Percentiles rank a stretch among this genome's conserved stretches.
phyloP scores from a whole-genome alignment of 2,113 vertebrate genomes.

The Salvelinus alpinus region DNA sequence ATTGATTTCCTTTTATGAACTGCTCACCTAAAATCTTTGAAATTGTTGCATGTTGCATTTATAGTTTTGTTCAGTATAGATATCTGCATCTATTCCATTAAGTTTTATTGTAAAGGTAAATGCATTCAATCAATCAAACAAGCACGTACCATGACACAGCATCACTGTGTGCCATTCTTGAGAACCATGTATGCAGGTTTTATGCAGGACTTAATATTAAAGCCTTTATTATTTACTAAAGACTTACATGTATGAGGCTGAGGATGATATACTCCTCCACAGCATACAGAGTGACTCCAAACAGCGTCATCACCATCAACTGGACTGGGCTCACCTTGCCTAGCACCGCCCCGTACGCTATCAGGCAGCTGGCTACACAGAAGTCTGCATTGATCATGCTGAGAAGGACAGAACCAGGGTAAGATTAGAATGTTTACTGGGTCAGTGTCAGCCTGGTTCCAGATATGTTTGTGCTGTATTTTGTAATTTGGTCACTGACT shows the following conservation, averaged over 20 bases:
- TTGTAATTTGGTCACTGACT: too few species aligned
- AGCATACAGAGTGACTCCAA: slow-evolving; percentile 88
- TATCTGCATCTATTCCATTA: background rate
- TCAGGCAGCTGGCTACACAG: slow-evolving; percentile 90
- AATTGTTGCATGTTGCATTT: too few species aligned
- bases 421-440: background rate
- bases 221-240: background rate
- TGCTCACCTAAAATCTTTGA: too few species aligned
- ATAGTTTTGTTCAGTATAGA: too few species aligned
- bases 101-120: background rate
- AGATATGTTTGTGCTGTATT: too few species aligned
- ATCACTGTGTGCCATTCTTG: background rate
- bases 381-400: slow-evolving; percentile 97
- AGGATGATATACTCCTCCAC: slow-evolving; percentile 92
- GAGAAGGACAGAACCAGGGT: slow-evolving; percentile 3
- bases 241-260: slow-evolving; percentile 83
- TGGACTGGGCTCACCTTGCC: slow-evolving; percentile 95
- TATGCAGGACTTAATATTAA: too few species aligned
- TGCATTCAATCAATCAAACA: background rate
- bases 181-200: background rate
- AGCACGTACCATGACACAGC: background rate
- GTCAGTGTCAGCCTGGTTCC: too few species aligned
- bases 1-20: too few species aligned
- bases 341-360: slow-evolving; percentile 90
- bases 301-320: slow-evolving; percentile 89